phyloP scores from a whole-genome alignment of 2,797 vertebrate genomes.

The Leucoraja ocellata region DNA sequence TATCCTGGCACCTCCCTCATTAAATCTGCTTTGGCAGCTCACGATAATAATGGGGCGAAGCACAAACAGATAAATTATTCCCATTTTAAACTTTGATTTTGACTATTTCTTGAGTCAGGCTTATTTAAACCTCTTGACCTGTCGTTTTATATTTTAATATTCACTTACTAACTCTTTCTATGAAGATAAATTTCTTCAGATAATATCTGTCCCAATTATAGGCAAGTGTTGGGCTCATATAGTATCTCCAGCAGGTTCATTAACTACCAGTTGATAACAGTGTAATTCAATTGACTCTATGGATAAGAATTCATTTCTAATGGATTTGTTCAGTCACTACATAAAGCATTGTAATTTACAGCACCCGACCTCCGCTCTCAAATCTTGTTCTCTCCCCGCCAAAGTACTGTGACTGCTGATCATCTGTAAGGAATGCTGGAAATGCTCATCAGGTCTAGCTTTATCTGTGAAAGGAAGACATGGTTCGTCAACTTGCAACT shows the following conservation, averaged over 20 bases:
- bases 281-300: not conserved
- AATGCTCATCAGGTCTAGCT: no score
- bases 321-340: not conserved
- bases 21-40: not conserved
- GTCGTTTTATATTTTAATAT: slow-evolving; percentile 13
- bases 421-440: no score
- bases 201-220: not conserved
- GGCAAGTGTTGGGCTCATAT: not conserved
- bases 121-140: slow-evolving; percentile 11
- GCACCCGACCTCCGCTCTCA: not conserved
- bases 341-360: not conserved
- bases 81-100: slow-evolving; percentile 28
- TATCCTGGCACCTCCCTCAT: slow-evolving; percentile 5
- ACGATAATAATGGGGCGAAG: slow-evolving; percentile 7
- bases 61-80: not conserved
- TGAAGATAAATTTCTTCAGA: not conserved
- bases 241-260: not conserved
- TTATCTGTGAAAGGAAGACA: no score
- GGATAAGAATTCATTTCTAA: not conserved
- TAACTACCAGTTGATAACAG: not conserved
- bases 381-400: no score
- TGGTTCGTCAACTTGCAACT: no score
- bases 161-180: not conserved
- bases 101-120: slow-evolving; percentile 7
- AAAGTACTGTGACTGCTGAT: no score